Conservation (phyloP, 2,888 invertebrate genomes). For the Lagria hirta region DNA sequence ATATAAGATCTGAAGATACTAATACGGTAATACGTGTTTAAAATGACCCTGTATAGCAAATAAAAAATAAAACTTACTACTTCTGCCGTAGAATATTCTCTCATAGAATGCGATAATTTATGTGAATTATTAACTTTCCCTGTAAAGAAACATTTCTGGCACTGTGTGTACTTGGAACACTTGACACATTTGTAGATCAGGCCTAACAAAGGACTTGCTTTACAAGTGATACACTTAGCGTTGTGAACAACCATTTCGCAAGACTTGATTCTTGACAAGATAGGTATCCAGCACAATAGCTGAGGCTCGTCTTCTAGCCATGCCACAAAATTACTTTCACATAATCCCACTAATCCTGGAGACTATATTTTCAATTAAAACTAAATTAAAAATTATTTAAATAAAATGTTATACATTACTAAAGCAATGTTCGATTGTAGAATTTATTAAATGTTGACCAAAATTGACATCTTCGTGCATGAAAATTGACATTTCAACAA, state of each 20-base stretch:
- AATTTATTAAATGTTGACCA: conserved; percentile 63
- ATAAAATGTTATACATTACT: conserved; percentile 63
- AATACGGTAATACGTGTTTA: no score
- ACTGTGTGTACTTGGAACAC: conserved; percentile 67
- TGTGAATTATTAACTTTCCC: conserved; percentile 63
- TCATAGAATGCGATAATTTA: conserved; percentile 66
- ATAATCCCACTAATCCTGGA: conserved; percentile 69
- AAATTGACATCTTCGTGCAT: conserved; percentile 65
- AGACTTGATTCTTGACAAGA: conserved; percentile 62
- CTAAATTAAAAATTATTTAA: conserved; percentile 12
- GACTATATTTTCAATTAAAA: conserved; percentile 54
- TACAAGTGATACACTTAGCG: conserved; percentile 64
- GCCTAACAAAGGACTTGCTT: conserved; percentile 60
- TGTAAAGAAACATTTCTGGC: conserved; percentile 68
- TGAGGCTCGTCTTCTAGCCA: conserved; percentile 70
- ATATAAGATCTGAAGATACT: no score
- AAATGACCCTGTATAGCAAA: no score
- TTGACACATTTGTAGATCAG: conserved; percentile 65
- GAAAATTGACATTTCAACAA: conserved; percentile 63
- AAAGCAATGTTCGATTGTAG: conserved; percentile 74
- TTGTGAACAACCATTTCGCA: conserved; percentile 64
- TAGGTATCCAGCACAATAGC: conserved; percentile 66
- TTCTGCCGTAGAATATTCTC: conserved; percentile 62
- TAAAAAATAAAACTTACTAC: no score
- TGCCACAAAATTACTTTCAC: conserved; percentile 65